Base-by-base conservation (phyloP, 2,888 invertebrate species). In the Lepetodrilus schrolli region DNA sequence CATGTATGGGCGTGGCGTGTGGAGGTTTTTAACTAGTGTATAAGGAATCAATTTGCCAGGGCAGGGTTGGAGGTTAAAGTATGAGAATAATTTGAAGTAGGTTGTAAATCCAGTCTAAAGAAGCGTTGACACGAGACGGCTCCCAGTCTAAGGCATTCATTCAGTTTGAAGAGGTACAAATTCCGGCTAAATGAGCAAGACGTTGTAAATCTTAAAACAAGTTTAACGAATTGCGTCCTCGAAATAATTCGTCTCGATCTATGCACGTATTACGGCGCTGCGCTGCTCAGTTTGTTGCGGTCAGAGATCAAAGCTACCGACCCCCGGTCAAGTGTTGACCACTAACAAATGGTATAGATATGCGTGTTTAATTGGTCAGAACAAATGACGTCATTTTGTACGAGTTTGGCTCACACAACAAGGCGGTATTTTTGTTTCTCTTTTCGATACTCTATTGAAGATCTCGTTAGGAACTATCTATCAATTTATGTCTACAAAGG, bases 201-300 rank as follows among this genome's bases (percentile, higher is more conserved):
- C 26, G 58, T 58, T 58, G 58, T 58, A 58, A 58, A 58, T 58
- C 30, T 58, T 30, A 17, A n/a, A 58, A 58, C 30, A 30, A 58
- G 58, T 30, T 30, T 30, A 58, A 58, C 34, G 34, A n/a, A 30
- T 26, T 58, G n/a, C 30, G 17, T 13, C 10, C 26, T 58, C 30
- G 48, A 30, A 58, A 58, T 30, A 34, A 58, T 58, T 58, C 58
- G 58, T 30, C 30, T 58, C 58, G 26, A 43, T 34, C 26, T n/a
- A 34, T 58, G 10, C 26, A 30, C 58, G 26, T 30, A 34, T 58
- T 30, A 30, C 30, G 7, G 34, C 58, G 7, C 34, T 58, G 30
- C 58, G 58, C 23, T 30, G 58, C n/a, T n/a, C n/a, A n/a, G n/a
- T n/a, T n/a, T n/a, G 13, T 2, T n/a, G 17, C 58, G 30, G 58